These are phyloP conservation scores for Agrochola lota DNA, from an alignment of 2,888 invertebrate species.

Conservation along the genomic window DNA sequence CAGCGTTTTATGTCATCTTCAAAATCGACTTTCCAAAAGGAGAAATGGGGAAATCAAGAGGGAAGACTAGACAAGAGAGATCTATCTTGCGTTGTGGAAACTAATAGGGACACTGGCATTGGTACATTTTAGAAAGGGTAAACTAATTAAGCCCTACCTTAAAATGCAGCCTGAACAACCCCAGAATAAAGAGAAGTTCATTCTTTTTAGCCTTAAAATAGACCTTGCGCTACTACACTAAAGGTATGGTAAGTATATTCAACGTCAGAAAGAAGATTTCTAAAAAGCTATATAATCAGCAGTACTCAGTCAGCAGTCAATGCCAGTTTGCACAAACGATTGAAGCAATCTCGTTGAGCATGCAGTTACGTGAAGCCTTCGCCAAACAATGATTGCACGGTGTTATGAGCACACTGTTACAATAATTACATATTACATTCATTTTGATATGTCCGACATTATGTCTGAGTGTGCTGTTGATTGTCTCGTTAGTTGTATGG, in stretches of 20 bases:
- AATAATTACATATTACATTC: slow-evolving; percentile 51
- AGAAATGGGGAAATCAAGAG: background rate
- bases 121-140: background rate
- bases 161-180: background rate
- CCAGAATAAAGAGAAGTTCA: background rate
- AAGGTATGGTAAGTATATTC: background rate
- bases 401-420: slow-evolving; percentile 57
- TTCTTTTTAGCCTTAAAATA: background rate
- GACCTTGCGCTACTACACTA: background rate
- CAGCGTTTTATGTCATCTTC: background rate
- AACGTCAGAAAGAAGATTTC: slow-evolving; percentile 5
- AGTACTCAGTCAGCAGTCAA: slow-evolving; percentile 9
- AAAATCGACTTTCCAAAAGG: background rate
- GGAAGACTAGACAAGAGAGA: background rate
- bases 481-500: background rate
- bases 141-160: background rate
- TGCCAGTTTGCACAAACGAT: slow-evolving; percentile 33
- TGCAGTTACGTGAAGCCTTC: slow-evolving; percentile 43
- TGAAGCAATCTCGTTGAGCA: slow-evolving; percentile 30
- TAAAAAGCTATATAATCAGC: background rate
- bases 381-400: slow-evolving; percentile 50
- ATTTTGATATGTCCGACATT: slow-evolving; percentile 40
- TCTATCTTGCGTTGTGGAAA: background rate
- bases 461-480: slow-evolving; percentile 9
- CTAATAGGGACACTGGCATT: background rate